Conservation (phyloP, 2,113 vertebrate genomes). For the Rattus norvegicus region GRCr8 NC_086030.1:43172501-43173000, state of each 20-base stretch:
- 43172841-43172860: not conserved
- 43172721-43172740: not conserved
- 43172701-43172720: not conserved
- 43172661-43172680: not conserved
- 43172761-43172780: not conserved
- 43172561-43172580: not conserved
- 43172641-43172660: not conserved
- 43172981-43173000: fast-evolving
- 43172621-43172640: not conserved
- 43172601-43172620: too few species aligned
- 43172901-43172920: fast-evolving
- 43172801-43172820: not conserved
- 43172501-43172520: not conserved
- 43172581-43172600: not conserved
- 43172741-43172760: not conserved
- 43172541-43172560: not conserved
- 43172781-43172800: not conserved
- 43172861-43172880: not conserved
- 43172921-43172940: fast-evolving
- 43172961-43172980: not conserved
- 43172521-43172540: not conserved
- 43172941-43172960: not conserved
- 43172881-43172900: not conserved
- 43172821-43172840: not conserved
- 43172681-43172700: not conserved